Base-by-base conservation (phyloP, 1,140 invertebrate species). In the Sesamia nonagrioides region DNA sequence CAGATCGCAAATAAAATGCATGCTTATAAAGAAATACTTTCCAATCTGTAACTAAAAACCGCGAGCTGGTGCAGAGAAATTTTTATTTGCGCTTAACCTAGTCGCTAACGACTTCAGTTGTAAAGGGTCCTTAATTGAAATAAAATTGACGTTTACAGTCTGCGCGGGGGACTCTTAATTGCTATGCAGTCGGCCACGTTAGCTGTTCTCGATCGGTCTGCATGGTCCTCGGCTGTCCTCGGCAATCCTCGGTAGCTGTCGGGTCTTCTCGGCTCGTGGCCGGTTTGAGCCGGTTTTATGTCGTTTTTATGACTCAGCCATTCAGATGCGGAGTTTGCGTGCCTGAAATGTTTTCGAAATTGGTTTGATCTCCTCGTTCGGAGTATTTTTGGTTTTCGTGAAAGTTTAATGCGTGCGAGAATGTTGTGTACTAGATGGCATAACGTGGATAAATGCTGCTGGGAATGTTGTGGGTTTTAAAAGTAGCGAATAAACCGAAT, bases 71-170 rank as follows among this genome's bases (percentile, higher is more conserved):
- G 72, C 61, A 72, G 35, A 40, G 56, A 56, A 56, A 37, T 54
- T 68, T 82, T 79, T 79, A 82, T 82, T 77, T 77, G 56, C 56
- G 74, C 75, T 73, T 83, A 80, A 80, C 76, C 66, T 78, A 78
- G 75, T 81, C 79, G 60, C 82, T 81, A 84, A 81, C 82, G 82
- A 84, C 82, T 79, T 58, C 60, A 63, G 58, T 52, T 73, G 66
- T 84, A 81, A 84, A 80, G 75, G 82, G 75, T 40, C 45, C 79
- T 80, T 83, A 85, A 85, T 85, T 83, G 82, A 83, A 83, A 85
- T 79, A 77, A 79, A 85, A 83, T 83, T 78, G 78, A 83, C 81
- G 79, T 85, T 82, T 83, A 85, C 81, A 83, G 77, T 66, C 69
- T 66, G 61, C 76, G 75, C 76, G 45, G 68, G 45, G 81, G 74